phyloP scores from a whole-genome alignment of 2,113 vertebrate species.

The Corvus cornix region DNA sequence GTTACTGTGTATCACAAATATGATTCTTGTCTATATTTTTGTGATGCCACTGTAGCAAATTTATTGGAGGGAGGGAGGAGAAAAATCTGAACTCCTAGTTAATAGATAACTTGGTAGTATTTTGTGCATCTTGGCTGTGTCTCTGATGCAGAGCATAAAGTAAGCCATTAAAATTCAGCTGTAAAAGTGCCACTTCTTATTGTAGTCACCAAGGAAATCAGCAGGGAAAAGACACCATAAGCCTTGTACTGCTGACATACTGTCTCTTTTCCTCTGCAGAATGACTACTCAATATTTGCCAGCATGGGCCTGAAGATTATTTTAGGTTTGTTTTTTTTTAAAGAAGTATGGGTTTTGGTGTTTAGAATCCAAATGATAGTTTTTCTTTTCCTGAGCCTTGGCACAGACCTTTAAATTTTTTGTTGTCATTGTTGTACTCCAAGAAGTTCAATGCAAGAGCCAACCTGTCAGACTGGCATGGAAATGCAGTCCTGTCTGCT shows the following conservation, averaged over 20 bases:
- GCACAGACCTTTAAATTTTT: background rate
- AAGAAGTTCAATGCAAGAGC: background rate
- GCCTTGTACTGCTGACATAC: background rate
- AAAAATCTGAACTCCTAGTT: background rate
- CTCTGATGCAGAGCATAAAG: background rate
- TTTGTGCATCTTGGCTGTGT: background rate
- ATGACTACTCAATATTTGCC: background rate
- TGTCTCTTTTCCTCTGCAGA: background rate
- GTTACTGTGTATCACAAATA: background rate
- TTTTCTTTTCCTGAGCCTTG: background rate
- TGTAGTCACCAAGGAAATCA: background rate
- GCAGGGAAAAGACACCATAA: background rate
- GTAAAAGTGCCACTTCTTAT: background rate
- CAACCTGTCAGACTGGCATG: background rate
- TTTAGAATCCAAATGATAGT: background rate
- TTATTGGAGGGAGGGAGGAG: background rate
- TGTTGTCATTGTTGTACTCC: background rate
- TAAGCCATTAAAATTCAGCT: conserved; percentile 1
- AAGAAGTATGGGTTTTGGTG: background rate
- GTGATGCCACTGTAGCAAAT: background rate
- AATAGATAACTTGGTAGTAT: background rate
- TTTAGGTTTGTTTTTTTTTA: background rate
- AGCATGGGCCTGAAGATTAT: background rate
- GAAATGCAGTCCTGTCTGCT: background rate
- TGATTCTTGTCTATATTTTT: background rate